Evolutionary conservation across 2,888 invertebrate genomes (phyloP), one percentile per base, ranked within the genome.

Genomic region (Dasysyrphus albostriatus): DNA sequence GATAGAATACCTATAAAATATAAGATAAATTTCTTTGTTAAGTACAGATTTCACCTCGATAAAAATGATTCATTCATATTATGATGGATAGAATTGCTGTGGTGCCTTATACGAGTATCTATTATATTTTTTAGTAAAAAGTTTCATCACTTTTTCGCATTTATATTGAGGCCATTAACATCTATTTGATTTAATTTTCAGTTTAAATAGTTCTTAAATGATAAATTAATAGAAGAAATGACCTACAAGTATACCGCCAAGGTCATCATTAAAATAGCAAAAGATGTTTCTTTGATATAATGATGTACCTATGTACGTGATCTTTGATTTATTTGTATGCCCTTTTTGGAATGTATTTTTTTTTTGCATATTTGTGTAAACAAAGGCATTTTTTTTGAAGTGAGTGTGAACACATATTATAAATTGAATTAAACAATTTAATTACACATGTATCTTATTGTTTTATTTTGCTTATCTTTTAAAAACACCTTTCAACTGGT

Each of bases 191-290:
- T n/a, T 3, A 3, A 16, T 16, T 16, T 34, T 16, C 37, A 47
- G 47, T 58, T 12, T 7, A 14, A 2, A 1, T 44, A 2, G 14
- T 6, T 58, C 4, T 16, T 34, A n/a, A n/a, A n/a, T n/a, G n/a
- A n/a, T n/a, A n/a, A n/a, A 4, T 32, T 12, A 34, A 39, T 59
- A 19, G 19, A 6, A 37, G 7, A 19, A 37, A 12, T 59, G 59
- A 59, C 59, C 37, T 59, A n/a, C n/a, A n/a, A n/a, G n/a, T n/a
- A n/a, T n/a, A 19, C 59, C 12, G 7, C 14, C 59, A 59, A 59
- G 59, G 59, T 59, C 59, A 59, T 59, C 59, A 59, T 12, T 2
- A 12, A 37, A 37, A 19, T 12, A 19, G 16, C 34, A 8, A 32
- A 56, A 34, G 0, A 8, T 34, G 3, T 56, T n/a, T 29, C 12